Conservation (phyloP, 2,888 invertebrate genomes). For the Rhamnusium bicolor region DNA sequence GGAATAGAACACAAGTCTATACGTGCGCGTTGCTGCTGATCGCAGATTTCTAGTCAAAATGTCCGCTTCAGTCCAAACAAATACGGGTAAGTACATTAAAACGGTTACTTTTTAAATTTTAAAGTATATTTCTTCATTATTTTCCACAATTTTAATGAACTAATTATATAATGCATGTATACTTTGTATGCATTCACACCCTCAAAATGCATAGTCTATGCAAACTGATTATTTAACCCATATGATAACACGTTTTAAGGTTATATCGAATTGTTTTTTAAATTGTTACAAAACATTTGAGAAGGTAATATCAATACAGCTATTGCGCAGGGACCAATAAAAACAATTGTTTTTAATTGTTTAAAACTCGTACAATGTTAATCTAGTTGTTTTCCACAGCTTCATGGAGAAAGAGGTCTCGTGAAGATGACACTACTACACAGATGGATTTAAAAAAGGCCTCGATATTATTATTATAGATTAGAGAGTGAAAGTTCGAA, state of each 20-base stretch:
- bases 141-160: neutral
- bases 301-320: neutral
- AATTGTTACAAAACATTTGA: no score
- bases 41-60: conserved; percentile 55
- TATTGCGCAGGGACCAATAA: neutral
- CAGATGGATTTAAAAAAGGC: conserved; percentile 52
- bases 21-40: no score
- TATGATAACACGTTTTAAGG: neutral
- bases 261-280: conserved; percentile 6
- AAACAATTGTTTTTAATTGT: neutral
- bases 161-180: neutral
- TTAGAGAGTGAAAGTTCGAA: conserved; percentile 71
- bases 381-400: conserved; percentile 45
- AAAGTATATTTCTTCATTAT: neutral
- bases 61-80: conserved; percentile 52
- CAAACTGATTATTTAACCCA: neutral
- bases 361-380: neutral
- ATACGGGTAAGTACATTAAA: conserved; percentile 51
- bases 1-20: conserved; percentile 57
- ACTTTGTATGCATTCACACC: conserved; percentile 10
- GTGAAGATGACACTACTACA: conserved; percentile 47
- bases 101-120: neutral
- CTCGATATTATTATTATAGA: conserved; percentile 60
- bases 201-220: neutral
- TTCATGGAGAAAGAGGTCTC: conserved; percentile 54